Evolutionary conservation across 2,797 vertebrate species (phyloP), one percentile per base, ranked within the genome.

Genomic region (Anableps anableps): DNA sequence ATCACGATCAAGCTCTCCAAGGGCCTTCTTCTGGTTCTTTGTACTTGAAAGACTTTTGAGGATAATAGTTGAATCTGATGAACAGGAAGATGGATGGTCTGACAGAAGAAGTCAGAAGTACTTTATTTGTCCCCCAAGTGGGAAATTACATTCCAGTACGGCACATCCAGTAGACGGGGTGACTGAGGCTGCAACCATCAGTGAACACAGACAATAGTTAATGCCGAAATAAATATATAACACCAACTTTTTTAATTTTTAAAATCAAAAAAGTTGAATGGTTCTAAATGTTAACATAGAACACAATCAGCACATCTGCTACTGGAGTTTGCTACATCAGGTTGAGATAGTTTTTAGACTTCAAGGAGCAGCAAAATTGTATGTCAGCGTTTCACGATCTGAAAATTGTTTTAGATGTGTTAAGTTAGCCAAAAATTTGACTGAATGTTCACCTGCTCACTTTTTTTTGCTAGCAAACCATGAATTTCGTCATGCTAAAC

Each of bases 61-160:
- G 19, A 74, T 74, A 21, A 51, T 36, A 21, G 47, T 53, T 36
- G 72, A 74, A 74, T 74, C 72, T 74, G 47, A 51, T 34, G 47
- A 74, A 6, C 45, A 34, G 31, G 29, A 74, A 36, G 62, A 66
- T 38, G 62, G 34, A 38, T 19, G 16, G 34, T 8, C 62, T 36
- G 62, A 38, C 62, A 38, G 21, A 11, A 45, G 43, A 11, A 11
- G 11, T 45, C 43, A 45, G 11, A 45, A 45, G 43, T 45, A 45
- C 8, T 45, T 45, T 45, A 11, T 11, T 45, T n/a, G n/a, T n/a
- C n/a, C n/a, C n/a, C n/a, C n/a, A n/a, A n/a, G n/a, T n/a, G n/a
- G n/a, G 2, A 45, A 45, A 45, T 45, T 45, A 6, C 11, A 7
- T 45, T 45, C 4, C 11, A 7, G 8, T 45, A 45, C 8, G 8